Evolutionary conservation across 2,888 invertebrate species (phyloP), one percentile per base, ranked within the genome.

Genomic region (Aleiodes alternator): DNA sequence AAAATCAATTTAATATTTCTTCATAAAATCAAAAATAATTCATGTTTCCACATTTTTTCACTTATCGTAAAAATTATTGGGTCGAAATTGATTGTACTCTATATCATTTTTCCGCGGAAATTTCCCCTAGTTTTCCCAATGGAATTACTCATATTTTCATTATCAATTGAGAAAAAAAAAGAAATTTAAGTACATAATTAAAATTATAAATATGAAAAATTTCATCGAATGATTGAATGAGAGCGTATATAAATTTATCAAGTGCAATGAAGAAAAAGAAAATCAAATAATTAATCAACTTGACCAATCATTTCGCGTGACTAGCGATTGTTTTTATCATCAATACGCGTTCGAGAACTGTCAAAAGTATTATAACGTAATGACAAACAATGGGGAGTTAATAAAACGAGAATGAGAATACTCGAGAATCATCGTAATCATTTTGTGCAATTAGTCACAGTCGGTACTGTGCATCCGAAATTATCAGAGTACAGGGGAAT

Each of bases 391-490:
- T 79, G 66, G 70, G 43, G 73, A 69, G 79, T 82, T 82, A 74
- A 81, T 84, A 83, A 86, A 84, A 84, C 83, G 80, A 80, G 82
- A 84, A 85, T 84, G 83, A 84, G 81, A 81, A 48, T 43, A 43
- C 38, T 50, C 81, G 81, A 82, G 81, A 82, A 83, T 82, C 79
- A 23, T 80, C 80, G 81, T 81, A 86, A 86, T 86, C 86, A 2
- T 80, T 78, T 76, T 78, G 75, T 76, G 85, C 82, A 86, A 87
- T 87, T 86, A 87, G 86, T 87, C 85, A 85, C 80, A 84, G 84
- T 86, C 85, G 81, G 78, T 80, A 79, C 71, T 75, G 81, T 73
- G 38, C 75, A 72, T 64, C 59, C 72, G 11, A 43, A 48, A 64
- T 64, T 23, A 64, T 64, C 23, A 14, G 23, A 64, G 12, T 48